phyloP scores from a whole-genome alignment of 2,797 vertebrate genomes.

The Ctenopoma multispine region DNA sequence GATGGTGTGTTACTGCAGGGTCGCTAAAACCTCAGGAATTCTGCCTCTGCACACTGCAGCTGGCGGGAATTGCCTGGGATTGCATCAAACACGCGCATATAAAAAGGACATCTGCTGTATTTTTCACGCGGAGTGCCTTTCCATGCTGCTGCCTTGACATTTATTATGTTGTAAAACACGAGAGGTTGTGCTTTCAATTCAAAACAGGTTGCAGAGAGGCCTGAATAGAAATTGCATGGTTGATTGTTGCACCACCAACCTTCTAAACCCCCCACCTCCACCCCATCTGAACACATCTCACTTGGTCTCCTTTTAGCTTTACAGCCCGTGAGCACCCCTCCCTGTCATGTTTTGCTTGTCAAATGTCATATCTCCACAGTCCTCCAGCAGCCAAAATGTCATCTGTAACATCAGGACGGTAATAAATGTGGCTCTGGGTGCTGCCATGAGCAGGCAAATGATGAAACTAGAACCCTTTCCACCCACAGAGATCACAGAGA shows the following conservation, averaged over 20 bases:
- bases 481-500: constrained; percentile 29
- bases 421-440: constrained; percentile 47
- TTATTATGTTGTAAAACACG: constrained; percentile 59
- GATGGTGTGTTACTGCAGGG: constrained; percentile 15
- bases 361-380: constrained; percentile 34
- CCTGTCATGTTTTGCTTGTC: constrained; percentile 49
- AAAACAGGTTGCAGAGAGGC: constrained; percentile 36
- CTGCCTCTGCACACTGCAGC: not conserved
- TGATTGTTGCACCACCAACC: constrained; percentile 7
- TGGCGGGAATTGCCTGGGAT: constrained; percentile 24
- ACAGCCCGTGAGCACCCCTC: constrained; percentile 9
- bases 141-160: constrained; percentile 25
- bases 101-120: constrained; percentile 53
- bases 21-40: constrained; percentile 15
- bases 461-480: constrained; percentile 8
- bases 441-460: constrained; percentile 21
- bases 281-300: not conserved
- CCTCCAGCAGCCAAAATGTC: constrained; percentile 32
- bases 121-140: constrained; percentile 18
- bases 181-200: constrained; percentile 61
- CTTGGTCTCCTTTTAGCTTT: constrained; percentile 11
- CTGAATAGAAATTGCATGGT: constrained; percentile 16
- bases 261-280: not conserved
- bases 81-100: constrained; percentile 38
- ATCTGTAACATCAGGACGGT: constrained; percentile 39